Evolutionary conservation across 1,140 invertebrate genomes (phyloP), one percentile per base, ranked within the genome.

Genomic region (Periplaneta americana): DNA sequence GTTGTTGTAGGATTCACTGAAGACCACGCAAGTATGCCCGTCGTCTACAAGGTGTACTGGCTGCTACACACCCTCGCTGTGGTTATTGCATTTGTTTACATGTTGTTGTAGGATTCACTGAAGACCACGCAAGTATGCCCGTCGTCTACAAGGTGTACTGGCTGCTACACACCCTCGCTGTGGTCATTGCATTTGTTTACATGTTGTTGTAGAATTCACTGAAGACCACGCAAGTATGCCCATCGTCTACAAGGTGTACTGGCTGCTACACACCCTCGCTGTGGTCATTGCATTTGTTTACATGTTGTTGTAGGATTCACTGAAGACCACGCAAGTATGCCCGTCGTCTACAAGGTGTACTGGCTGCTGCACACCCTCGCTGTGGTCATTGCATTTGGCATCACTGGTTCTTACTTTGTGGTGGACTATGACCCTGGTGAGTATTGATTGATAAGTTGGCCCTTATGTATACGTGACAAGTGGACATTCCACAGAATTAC

Each of bases 371-470:
- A 92, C 84, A 90, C 89, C 22, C 88, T 91, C 2, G 91, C 92
- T 0, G 90, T 91, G 3, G 90, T 90, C 6, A 86, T 91, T 28
- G 91, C 93, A 5, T 87, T 93, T 80, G 90, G 90, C 2, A 91
- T 94, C 34, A 93, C 92, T 0, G 83, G 91, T 4, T 89, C 91
- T 37, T 95, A 94, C 85, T 95, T 93, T 93, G 84, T 86, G 2
- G 82, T 91, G 9, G 88, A 94, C 3, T 89, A 93, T 84, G 88
- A 92, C 85, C 87, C 90, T 48, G 85, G 91, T 91, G 87, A 87
- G 88, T 86, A 66, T 3, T 15, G 22, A 66, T n/a, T n/a, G n/a
- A 17, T 66, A 66, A 66, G n/a, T 66, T n/a, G 17, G n/a, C 57
- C 17, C 57, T 17, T 66, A 28, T 17, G n/a, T 17, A n/a, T n/a